Evolutionary conservation across 1,140 invertebrate species (phyloP).

Genomic region (Ceratina calcarata): DNA sequence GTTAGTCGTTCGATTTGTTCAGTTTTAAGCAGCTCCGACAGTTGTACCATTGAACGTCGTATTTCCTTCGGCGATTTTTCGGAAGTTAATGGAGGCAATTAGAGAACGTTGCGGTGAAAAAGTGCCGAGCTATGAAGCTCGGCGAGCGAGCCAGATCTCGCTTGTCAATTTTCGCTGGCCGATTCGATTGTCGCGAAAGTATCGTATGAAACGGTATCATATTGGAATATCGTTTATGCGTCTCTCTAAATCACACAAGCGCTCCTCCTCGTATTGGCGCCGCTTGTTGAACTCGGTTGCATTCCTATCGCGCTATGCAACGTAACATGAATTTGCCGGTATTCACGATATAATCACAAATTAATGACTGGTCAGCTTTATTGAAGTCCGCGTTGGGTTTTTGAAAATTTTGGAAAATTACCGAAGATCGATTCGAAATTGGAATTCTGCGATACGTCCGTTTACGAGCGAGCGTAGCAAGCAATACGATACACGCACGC

Average conservation of each 20-base stretch:
- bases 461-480: constrained; percentile 26
- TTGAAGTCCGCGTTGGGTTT: constrained; percentile 64
- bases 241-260: constrained; percentile 62
- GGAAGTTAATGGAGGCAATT: background rate
- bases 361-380: constrained; percentile 66
- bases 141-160: constrained; percentile 32
- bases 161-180: constrained; percentile 55
- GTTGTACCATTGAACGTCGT: too few species aligned
- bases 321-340: constrained; percentile 66
- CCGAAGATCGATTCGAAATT: constrained; percentile 63
- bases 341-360: constrained; percentile 66
- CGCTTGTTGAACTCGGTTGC: constrained; percentile 65
- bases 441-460: constrained; percentile 58
- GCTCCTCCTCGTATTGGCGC: constrained; percentile 51
- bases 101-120: background rate
- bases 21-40: background rate
- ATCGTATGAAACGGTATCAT: constrained; percentile 60
- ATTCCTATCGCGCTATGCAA: constrained; percentile 65
- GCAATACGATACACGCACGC: constrained; percentile 53
- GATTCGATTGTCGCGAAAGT: constrained; percentile 50
- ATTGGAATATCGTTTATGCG: constrained; percentile 67
- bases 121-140: background rate
- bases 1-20: background rate
- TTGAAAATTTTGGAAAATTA: constrained; percentile 66
- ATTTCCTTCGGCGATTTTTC: background rate